Conservation (phyloP, 1,140 invertebrate species). For the Drosophila quadrilineata region DNA sequence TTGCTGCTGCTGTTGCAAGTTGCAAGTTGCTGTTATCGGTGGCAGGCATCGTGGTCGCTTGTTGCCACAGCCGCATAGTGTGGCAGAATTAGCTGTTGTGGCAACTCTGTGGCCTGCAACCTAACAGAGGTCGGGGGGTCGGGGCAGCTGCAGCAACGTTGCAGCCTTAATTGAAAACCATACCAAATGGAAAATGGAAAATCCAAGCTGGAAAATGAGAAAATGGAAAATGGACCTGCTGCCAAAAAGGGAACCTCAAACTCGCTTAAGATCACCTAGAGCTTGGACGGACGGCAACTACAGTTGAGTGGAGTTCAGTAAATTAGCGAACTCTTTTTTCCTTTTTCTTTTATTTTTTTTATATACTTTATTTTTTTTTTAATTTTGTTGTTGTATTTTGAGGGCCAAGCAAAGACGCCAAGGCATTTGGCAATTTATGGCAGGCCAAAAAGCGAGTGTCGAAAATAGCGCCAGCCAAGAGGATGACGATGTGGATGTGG, state of each 20-base stretch:
- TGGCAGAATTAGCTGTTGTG: slow-evolving; percentile 58
- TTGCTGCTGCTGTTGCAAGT: background rate
- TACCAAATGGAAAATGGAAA: slow-evolving; percentile 72
- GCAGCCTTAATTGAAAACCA: slow-evolving; percentile 67
- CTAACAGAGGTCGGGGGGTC: too few species aligned
- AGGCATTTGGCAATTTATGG: slow-evolving; percentile 71
- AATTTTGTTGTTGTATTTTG: slow-evolving; percentile 53
- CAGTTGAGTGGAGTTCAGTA: slow-evolving; percentile 19
- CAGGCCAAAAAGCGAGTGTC: slow-evolving; percentile 67
- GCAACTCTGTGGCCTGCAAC: slow-evolving; percentile 49
- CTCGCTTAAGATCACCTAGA: too few species aligned
- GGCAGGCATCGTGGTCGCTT: slow-evolving; percentile 47
- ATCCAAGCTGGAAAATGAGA: slow-evolving; percentile 45
- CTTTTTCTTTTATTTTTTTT: too few species aligned
- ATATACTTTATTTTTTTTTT: too few species aligned
- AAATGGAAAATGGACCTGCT: too few species aligned
- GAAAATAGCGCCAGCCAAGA: slow-evolving; percentile 70
- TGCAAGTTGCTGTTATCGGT: slow-evolving; percentile 39
- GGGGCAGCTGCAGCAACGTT: slow-evolving; percentile 43
- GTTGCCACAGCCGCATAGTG: too few species aligned
- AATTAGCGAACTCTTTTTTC: slow-evolving; percentile 54
- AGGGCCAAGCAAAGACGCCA: slow-evolving; percentile 46
- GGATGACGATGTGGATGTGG: slow-evolving; percentile 42
- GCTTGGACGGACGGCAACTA: too few species aligned
- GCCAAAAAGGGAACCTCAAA: slow-evolving; percentile 4